Evolutionary conservation across 2,113 vertebrate species (phyloP).

Genomic region (Caranx melampygus): DNA sequence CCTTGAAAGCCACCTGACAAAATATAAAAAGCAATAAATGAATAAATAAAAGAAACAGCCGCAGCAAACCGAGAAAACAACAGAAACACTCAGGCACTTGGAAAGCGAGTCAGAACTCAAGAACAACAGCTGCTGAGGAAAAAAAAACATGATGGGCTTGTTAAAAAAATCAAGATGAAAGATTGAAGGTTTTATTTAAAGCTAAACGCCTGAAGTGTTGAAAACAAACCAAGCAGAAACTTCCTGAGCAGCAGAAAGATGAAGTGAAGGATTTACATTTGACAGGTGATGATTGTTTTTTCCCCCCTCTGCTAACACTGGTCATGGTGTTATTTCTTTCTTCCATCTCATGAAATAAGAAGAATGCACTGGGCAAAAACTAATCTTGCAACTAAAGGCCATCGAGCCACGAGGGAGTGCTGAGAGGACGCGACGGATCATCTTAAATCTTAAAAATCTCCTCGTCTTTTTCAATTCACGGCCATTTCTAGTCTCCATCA

Average conservation of each 20-base stretch:
- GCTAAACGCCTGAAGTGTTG: no score
- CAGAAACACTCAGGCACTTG: no score
- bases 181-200: no score
- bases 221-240: not conserved
- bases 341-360: constrained; percentile 1
- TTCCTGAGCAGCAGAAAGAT: not conserved
- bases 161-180: no score
- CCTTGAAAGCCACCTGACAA: constrained; percentile 92
- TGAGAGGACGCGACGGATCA: constrained; percentile 19
- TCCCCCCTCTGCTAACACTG: not conserved
- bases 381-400: constrained; percentile 39
- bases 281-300: not conserved
- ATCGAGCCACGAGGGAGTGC: constrained; percentile 27
- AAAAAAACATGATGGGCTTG: no score
- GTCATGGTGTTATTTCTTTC: not conserved
- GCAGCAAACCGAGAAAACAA: no score
- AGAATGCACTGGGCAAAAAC: not conserved
- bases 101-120: no score
- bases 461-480: not conserved
- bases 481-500: not conserved
- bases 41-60: not conserved
- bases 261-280: not conserved
- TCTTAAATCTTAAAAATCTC: not conserved
- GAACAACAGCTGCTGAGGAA: no score
- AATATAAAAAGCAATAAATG: not conserved